phyloP scores from a whole-genome alignment of 1,140 invertebrate species.

The Drosophila parvula region DNA sequence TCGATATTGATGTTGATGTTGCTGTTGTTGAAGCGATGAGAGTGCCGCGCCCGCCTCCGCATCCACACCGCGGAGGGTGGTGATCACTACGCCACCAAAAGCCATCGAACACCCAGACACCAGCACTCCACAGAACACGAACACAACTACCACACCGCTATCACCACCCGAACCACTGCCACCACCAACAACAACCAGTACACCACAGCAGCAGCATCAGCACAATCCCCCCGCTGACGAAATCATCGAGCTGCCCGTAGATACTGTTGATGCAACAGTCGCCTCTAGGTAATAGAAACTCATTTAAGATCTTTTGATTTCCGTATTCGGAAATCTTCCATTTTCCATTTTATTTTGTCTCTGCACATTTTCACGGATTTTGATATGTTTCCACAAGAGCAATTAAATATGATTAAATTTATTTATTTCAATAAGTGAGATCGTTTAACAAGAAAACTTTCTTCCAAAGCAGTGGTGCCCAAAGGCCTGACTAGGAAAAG shows the following conservation, averaged over 20 bases:
- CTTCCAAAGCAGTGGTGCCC: no score
- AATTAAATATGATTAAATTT: no score
- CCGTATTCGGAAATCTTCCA: neutral
- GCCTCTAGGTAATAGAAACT: conserved; percentile 71
- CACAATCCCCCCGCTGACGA: conserved; percentile 55
- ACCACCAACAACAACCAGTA: conserved; percentile 68
- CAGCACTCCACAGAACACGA: conserved; percentile 73
- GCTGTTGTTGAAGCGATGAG: conserved; percentile 61
- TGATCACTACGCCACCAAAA: conserved; percentile 27
- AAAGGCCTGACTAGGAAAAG: no score
- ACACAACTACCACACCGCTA: conserved; percentile 73
- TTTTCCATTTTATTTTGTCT: neutral
- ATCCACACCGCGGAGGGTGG: conserved; percentile 67
- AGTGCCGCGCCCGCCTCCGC: conserved; percentile 60
- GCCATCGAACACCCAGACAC: conserved; percentile 42
- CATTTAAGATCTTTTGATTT: neutral
- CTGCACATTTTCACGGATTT: conserved; percentile 3
- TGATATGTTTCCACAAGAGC: no score
- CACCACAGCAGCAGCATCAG: conserved; percentile 64
- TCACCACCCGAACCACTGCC: conserved; percentile 74
- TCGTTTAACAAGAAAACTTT: no score
- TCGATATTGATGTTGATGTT: conserved; percentile 25
- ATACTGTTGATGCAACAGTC: conserved; percentile 74
- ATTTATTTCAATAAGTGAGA: no score
- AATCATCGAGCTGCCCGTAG: conserved; percentile 76